Conservation (phyloP, 2,797 vertebrate species). For the Oryzias sinensis region DNA sequence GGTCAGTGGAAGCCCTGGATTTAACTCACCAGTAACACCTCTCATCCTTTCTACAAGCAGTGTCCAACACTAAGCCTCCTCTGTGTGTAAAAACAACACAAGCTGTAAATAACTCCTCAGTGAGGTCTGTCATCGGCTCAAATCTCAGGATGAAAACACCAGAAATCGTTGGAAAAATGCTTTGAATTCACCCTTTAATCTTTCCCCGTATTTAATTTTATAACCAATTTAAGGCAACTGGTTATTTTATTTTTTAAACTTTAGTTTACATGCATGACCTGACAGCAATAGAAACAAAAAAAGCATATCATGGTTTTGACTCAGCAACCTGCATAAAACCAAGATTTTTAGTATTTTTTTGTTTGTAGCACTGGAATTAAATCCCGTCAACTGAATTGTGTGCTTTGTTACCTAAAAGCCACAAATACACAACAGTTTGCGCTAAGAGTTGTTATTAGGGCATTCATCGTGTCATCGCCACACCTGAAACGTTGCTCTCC, state of each 20-base stretch:
- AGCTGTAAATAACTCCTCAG: conserved; percentile 57
- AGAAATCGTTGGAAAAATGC: conserved; percentile 60
- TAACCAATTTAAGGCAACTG: conserved; percentile 45
- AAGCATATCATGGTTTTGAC: conserved; percentile 45
- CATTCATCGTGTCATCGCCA: conserved; percentile 55
- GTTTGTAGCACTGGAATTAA: too few species aligned
- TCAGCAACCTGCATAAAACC: conserved; percentile 16
- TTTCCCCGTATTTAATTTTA: conserved; percentile 67
- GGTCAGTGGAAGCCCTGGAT: conserved; percentile 14
- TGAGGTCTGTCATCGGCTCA: conserved; percentile 59
- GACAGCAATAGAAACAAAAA: conserved; percentile 70
- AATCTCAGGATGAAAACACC: conserved; percentile 83
- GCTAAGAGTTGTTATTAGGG: conserved; percentile 49
- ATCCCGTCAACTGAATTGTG: not conserved
- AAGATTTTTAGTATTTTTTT: conserved; percentile 13
- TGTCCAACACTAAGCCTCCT: conserved; percentile 38
- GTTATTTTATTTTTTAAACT: conserved; percentile 56
- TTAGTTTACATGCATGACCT: conserved; percentile 72
- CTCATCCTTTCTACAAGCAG: conserved; percentile 31
- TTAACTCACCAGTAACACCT: conserved; percentile 26
- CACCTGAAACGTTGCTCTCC: conserved; percentile 47
- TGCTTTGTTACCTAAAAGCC: conserved; percentile 10
- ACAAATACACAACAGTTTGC: conserved; percentile 17
- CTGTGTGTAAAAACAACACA: conserved; percentile 17
- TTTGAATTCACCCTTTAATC: conserved; percentile 72